A percentile compares a stretch with the other conserved stretches of the same genome.
These are phyloP conservation scores for Thaumatotibia leucotreta DNA, from an alignment of 1,140 invertebrate genomes.

Conservation along the genomic window DNA sequence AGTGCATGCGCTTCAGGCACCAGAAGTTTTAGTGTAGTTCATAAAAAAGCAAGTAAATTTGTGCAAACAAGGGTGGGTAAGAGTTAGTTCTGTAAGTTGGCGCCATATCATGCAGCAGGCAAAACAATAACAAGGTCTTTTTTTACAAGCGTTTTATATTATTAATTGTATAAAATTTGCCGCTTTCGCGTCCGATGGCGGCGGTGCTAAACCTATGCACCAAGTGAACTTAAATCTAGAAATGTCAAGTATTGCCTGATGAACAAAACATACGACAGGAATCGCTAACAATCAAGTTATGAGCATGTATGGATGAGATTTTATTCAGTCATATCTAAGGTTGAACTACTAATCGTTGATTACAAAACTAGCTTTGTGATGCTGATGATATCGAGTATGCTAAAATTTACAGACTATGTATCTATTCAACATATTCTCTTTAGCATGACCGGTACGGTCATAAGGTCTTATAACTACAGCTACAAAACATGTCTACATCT, in stretches of 20 bases:
- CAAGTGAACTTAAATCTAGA: conserved; percentile 43
- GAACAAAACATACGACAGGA: conserved; percentile 31
- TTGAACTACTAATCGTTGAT: conserved; percentile 45
- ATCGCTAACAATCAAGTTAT: conserved; percentile 42
- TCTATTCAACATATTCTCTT: conserved; percentile 42
- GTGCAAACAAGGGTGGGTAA: conserved; percentile 38
- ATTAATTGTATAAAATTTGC: background rate
- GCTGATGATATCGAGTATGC: conserved; percentile 40
- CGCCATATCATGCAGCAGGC: conserved; percentile 72
- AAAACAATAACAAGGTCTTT: conserved; percentile 48
- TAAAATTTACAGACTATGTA: conserved; percentile 55
- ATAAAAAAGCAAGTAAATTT: conserved; percentile 44
- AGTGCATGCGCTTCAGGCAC: conserved; percentile 59
- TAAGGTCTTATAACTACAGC: conserved; percentile 66
- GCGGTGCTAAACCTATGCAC: background rate
- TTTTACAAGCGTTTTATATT: conserved; percentile 5
- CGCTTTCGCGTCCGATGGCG: background rate
- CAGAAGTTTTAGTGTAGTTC: conserved; percentile 35
- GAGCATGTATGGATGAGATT: conserved; percentile 47
- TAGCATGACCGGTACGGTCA: conserved; percentile 47
- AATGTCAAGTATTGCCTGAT: conserved; percentile 35
- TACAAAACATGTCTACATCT: conserved; percentile 70
- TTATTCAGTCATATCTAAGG: conserved; percentile 46
- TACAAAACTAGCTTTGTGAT: conserved; percentile 62
- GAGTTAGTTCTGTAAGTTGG: conserved; percentile 26